phyloP scores from a whole-genome alignment of 2,113 vertebrate species.

The Vireo altiloquus region DNA sequence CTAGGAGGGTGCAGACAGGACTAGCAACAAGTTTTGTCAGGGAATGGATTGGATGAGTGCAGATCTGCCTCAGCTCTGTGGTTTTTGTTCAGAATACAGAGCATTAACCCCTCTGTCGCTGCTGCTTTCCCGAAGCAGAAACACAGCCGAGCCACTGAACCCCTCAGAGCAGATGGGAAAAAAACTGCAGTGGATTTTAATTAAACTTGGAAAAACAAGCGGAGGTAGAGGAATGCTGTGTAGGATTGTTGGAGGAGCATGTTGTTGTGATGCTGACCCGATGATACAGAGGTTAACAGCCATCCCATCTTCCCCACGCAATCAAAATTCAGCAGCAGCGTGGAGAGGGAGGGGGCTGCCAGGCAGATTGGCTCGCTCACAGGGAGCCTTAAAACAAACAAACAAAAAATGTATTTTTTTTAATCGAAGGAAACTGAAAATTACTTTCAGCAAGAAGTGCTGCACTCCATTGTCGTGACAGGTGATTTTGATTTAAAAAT shows the following conservation, averaged over 20 bases:
- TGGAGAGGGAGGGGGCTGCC: not conserved
- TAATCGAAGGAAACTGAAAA: not conserved
- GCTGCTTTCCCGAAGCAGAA: not conserved
- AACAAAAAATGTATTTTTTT: not conserved
- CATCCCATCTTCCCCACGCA: not conserved
- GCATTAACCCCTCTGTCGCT: slow-evolving; percentile 42
- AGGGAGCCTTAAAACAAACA: not conserved
- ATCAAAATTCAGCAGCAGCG: not conserved
- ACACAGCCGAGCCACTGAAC: not conserved
- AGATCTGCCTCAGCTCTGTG: slow-evolving; percentile 14
- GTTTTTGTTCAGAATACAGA: slow-evolving; percentile 31
- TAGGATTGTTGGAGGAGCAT: slow-evolving; percentile 5
- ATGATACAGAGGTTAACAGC: not conserved
- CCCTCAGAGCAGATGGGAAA: not conserved
- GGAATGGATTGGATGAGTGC: slow-evolving; percentile 54
- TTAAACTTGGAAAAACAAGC: slow-evolving; percentile 46
- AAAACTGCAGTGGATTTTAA: not conserved
- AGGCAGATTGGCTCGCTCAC: not conserved
- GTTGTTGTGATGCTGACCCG: not conserved
- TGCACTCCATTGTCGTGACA: fast-evolving
- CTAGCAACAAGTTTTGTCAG: slow-evolving; percentile 69
- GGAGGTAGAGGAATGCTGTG: slow-evolving; percentile 35
- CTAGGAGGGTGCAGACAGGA: slow-evolving; percentile 69
- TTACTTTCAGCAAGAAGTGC: not conserved
- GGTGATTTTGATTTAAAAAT: not conserved